A percentile compares a stretch with the other conserved stretches of the same genome.
phyloP scores from a whole-genome alignment of 1,140 invertebrate genomes.

The Drosophila nasuta region DNA sequence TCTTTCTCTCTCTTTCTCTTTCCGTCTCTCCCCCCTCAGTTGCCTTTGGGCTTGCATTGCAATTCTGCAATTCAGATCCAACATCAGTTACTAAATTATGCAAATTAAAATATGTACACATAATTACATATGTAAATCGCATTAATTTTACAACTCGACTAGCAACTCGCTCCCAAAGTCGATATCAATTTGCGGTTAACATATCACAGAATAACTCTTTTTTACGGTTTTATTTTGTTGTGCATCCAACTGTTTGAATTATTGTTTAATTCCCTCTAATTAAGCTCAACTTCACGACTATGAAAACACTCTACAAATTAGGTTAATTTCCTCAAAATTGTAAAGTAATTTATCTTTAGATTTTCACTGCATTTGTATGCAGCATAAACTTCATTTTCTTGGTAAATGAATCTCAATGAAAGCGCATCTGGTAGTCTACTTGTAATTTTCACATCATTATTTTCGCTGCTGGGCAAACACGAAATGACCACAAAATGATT shows the following conservation, averaged over 20 bases:
- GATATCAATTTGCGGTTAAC: slow-evolving; percentile 73
- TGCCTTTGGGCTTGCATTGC: slow-evolving; percentile 3
- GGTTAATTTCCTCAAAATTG: too few relatives aligned
- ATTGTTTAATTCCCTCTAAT: slow-evolving; percentile 1
- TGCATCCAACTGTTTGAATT: slow-evolving; percentile 10
- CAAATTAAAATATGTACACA: slow-evolving; percentile 81
- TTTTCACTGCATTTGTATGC: background rate
- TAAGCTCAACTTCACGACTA: too few relatives aligned
- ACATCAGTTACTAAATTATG: slow-evolving; percentile 74
- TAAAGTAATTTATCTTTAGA: too few relatives aligned
- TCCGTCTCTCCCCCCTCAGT: background rate
- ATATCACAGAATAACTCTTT: slow-evolving; percentile 57
- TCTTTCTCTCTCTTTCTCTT: background rate
- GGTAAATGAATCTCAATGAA: background rate
- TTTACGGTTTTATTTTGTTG: slow-evolving; percentile 14
- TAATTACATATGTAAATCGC: slow-evolving; percentile 81
- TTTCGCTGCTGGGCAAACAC: slow-evolving; percentile 34
- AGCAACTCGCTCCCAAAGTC: slow-evolving; percentile 53
- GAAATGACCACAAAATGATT: slow-evolving; percentile 74
- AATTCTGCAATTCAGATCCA: slow-evolving; percentile 15
- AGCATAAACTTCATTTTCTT: background rate
- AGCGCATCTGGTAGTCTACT: background rate
- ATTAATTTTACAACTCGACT: slow-evolving; percentile 67
- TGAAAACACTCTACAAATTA: background rate
- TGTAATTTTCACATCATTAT: background rate